A percentile compares a stretch with the other conserved stretches of the same genome.
These are phyloP conservation scores for Meta bourneti DNA, from an alignment of 2,888 invertebrate genomes.

Conservation along the genomic window DNA sequence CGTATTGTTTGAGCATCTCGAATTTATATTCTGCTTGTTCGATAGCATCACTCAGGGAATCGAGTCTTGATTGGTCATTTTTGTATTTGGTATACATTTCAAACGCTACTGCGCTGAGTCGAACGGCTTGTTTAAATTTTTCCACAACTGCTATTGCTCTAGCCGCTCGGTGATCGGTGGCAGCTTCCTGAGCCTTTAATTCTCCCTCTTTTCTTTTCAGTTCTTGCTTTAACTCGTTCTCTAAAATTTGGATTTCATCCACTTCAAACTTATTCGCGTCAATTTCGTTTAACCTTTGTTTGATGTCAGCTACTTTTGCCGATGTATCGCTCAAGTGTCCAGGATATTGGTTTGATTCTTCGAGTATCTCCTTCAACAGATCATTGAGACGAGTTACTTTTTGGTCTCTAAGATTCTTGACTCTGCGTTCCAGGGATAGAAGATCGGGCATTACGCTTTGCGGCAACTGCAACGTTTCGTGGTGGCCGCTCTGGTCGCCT, in stretches of 20 bases:
- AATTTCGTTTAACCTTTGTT: background rate
- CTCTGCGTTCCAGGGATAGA: background rate
- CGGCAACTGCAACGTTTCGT: background rate
- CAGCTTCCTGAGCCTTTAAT: background rate
- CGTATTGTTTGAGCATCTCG: constrained; percentile 7
- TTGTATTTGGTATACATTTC: constrained; percentile 9
- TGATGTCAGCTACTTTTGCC: background rate
- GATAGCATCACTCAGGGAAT: constrained; percentile 1
- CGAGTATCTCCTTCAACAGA: background rate
- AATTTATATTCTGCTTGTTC: background rate
- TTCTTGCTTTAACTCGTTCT: constrained; percentile 18
- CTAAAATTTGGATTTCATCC: background rate
- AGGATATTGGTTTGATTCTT: constrained; percentile 9
- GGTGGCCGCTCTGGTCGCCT: too few species aligned
- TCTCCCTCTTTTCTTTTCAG: background rate
- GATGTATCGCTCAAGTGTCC: background rate
- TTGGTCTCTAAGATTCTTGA: background rate
- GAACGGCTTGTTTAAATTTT: background rate
- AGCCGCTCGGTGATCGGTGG: background rate
- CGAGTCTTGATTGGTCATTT: background rate
- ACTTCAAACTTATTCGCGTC: background rate
- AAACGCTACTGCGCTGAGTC: background rate
- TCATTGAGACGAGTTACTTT: constrained; percentile 3
- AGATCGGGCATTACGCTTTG: background rate
- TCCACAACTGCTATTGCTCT: background rate